Conservation (phyloP, 2,888 invertebrate species). For the Lasioglossum zephyrum region DNA sequence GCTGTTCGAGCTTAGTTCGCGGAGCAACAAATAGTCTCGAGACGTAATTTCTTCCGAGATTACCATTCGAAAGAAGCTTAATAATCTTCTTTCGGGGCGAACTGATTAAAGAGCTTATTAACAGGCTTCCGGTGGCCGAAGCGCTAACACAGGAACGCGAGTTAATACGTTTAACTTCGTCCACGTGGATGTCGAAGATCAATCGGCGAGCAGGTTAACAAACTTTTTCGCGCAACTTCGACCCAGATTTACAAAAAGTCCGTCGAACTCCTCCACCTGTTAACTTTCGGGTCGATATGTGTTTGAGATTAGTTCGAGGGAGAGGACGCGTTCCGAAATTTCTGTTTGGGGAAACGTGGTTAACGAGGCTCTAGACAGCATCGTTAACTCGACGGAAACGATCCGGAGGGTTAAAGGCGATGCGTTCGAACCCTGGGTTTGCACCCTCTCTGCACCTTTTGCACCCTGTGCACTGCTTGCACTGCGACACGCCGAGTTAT, state of each 20-base stretch:
- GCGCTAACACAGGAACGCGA: not conserved
- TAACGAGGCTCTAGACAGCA: not conserved
- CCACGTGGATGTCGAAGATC: not conserved
- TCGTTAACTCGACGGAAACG: conserved; percentile 12
- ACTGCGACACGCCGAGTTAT: not conserved
- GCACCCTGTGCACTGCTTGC: not conserved
- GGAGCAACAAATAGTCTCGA: not conserved
- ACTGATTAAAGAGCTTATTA: not conserved
- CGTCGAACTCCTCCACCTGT: not conserved
- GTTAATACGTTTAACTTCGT: not conserved
- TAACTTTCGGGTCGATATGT: not conserved
- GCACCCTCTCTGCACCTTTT: not conserved
- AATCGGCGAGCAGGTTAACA: not conserved
- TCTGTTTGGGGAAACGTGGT: not conserved
- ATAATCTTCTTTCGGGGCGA: not conserved
- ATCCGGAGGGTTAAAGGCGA: conserved; percentile 5
- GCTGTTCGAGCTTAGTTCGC: not conserved
- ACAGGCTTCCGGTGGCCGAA: not conserved
- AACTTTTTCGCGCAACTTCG: not conserved
- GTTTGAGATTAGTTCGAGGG: not conserved
- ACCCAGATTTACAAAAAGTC: not conserved
- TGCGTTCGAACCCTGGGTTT: not conserved
- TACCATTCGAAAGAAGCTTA: not conserved
- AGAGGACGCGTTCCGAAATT: not conserved
- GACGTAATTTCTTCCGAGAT: not conserved